Base-by-base conservation (phyloP, 2,797 vertebrate species). In the Sebastes nivosus region DNA sequence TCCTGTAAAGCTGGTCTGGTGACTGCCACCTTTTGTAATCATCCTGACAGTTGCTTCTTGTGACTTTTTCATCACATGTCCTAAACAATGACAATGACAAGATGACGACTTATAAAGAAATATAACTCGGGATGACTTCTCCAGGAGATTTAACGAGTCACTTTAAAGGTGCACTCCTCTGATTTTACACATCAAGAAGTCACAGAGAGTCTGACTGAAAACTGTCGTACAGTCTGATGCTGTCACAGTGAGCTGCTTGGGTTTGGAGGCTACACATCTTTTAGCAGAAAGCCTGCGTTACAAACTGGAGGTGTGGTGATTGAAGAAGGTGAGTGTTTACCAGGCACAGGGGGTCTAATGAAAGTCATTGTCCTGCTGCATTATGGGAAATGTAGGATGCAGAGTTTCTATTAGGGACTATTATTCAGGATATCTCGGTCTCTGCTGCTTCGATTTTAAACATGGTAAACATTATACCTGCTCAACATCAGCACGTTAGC, bases 1-100 rank as follows among this genome's bases (percentile, higher is more conserved):
- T 92, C 87, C 75, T 86, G 82, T 70, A 38, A 67, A 32, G 46
- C 79, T 52, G 22, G 64, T 86, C 80, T 79, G 78, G 29, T 84
- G 83, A 91, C 87, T 16, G n/a, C 5, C 4, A 46, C 4, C 29
- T 75, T 81, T 75, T 80, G 30, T 69, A 38, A 80, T 67, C 54
- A 67, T 27, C 68, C 20, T 59, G 65, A 70, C 66, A 13, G 18
- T 25, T 36, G 16, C 20, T 61, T 68, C 83, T 74, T 72, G 73
- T 88, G 88, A 87, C 83, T 72, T 66, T 66, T 55, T 32, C 8
- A 9, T 72, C 80, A 72, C 32, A 5, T 87, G 85, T 59, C 22
- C 20, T n/a, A 10, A 36, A 71, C 25, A 73, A 57, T 58, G 29
- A 64, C 24, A 16, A 38, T 38, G 36, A 38, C 36, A 38, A 14